Evolutionary conservation across 2,888 invertebrate genomes (phyloP).

Genomic region (Athalia rosae): DNA sequence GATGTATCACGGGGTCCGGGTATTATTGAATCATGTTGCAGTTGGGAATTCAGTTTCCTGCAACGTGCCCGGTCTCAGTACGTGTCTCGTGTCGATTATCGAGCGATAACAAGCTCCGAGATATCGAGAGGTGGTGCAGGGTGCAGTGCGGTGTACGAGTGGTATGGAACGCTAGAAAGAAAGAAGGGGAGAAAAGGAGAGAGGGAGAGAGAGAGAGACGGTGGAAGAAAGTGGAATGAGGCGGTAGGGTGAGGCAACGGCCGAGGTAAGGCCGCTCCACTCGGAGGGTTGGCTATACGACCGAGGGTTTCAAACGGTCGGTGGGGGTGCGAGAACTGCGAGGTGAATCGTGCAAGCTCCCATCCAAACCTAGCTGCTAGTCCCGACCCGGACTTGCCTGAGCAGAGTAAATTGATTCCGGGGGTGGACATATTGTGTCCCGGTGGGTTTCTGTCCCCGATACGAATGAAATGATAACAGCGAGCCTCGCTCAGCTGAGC

Average conservation of each 20-base stretch:
- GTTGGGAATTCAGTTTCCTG: conserved; percentile 67
- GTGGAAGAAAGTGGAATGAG: conserved; percentile 9
- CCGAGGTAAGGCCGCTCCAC: conserved; percentile 38
- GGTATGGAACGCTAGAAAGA: conserved; percentile 15
- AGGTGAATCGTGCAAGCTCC: conserved; percentile 43
- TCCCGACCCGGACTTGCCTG: conserved; percentile 44
- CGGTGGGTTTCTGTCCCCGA: conserved; percentile 51
- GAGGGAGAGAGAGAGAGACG: conserved; percentile 46
- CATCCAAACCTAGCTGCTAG: conserved; percentile 36
- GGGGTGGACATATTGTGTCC: conserved; percentile 56
- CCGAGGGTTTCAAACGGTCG: conserved; percentile 10
- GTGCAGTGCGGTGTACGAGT: conserved; percentile 37
- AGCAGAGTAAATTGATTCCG: conserved; percentile 55
- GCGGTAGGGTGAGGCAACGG: conserved; percentile 34
- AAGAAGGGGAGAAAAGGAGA: conserved; percentile 47
- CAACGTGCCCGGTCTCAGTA: conserved; percentile 60
- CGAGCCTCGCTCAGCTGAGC: conserved; percentile 39
- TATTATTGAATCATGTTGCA: conserved; percentile 67
- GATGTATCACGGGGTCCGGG: conserved; percentile 58
- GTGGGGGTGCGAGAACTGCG: conserved; percentile 16
- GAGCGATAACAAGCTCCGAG: conserved; percentile 64
- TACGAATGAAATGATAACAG: conserved; percentile 54
- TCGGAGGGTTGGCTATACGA: conserved; percentile 25
- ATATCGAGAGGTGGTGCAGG: conserved; percentile 58
- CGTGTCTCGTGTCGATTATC: conserved; percentile 67